These are phyloP conservation scores for Pelochelys cantorii DNA, from an alignment of 2,797 vertebrate species.

Conservation along the genomic window DNA sequence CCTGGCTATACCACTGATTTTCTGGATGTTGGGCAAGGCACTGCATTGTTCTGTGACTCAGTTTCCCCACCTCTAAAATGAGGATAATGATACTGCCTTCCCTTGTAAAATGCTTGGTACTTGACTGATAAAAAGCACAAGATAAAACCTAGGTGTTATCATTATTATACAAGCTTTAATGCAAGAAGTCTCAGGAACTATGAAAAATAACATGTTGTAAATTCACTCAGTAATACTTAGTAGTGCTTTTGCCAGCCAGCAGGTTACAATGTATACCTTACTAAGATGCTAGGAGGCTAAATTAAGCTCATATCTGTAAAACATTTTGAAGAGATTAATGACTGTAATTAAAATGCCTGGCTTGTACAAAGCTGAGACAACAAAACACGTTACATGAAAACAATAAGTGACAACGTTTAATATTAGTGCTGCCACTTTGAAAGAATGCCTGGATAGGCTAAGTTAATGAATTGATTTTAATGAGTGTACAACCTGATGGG, in stretches of 20 bases:
- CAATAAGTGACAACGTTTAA: constrained; percentile 56
- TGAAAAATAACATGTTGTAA: not conserved
- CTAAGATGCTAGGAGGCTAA: constrained; percentile 43
- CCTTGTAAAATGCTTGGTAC: not conserved
- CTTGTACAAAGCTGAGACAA: constrained; percentile 68
- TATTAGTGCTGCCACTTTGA: constrained; percentile 38
- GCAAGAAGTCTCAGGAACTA: not conserved
- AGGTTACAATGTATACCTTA: not conserved
- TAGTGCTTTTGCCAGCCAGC: not conserved
- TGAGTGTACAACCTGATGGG: constrained; percentile 42
- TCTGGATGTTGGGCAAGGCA: not conserved
- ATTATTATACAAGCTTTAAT: not conserved
- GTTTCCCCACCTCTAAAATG: not conserved
- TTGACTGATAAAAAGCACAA: not conserved
- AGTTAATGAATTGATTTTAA: constrained; percentile 59
- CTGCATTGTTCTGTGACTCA: not conserved
- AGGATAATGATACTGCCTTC: not conserved
- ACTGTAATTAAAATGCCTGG: constrained; percentile 57
- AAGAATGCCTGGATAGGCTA: constrained; percentile 5
- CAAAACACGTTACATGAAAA: constrained; percentile 64
- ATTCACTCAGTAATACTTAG: not conserved
- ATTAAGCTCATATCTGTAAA: constrained; percentile 55
- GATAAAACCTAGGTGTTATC: not conserved
- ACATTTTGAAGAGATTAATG: constrained; percentile 66
- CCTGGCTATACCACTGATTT: not conserved